phyloP scores from a whole-genome alignment of 2,888 invertebrate genomes.

The Abscondita cerata region DNA sequence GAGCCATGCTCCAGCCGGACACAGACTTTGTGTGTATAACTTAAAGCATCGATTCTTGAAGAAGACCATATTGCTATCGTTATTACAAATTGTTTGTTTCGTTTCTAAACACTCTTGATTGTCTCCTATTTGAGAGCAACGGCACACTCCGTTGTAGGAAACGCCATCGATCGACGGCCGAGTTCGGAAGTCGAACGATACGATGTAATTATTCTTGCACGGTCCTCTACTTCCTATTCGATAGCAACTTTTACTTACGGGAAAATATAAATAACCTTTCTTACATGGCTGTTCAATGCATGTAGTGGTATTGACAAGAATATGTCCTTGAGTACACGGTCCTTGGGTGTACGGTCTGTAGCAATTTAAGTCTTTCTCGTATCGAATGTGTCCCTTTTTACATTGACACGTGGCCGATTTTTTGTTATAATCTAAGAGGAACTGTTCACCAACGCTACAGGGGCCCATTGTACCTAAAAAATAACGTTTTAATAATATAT shows the following conservation, averaged over 20 bases:
- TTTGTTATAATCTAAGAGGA: constrained; percentile 61
- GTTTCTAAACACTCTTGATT: constrained; percentile 38
- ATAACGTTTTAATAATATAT: too few relatives aligned
- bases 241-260: constrained; percentile 76
- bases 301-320: constrained; percentile 71
- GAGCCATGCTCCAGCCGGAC: constrained; percentile 74
- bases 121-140: constrained; percentile 61
- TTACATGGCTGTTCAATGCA: constrained; percentile 77
- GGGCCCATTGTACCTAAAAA: constrained; percentile 75
- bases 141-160: constrained; percentile 83
- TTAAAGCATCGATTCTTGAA: constrained; percentile 76
- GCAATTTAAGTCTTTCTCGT: constrained; percentile 70
- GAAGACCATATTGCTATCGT: constrained; percentile 65
- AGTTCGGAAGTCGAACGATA: constrained; percentile 82
- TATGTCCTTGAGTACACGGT: constrained; percentile 73
- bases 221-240: constrained; percentile 80
- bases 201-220: constrained; percentile 74
- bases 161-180: constrained; percentile 81
- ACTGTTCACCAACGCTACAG: constrained; percentile 76
- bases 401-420: constrained; percentile 70
- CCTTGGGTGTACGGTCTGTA: constrained; percentile 82
- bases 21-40: constrained; percentile 80
- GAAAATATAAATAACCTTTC: constrained; percentile 78
- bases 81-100: constrained; percentile 43
- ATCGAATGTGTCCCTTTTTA: constrained; percentile 71